A percentile compares a stretch with the other conserved stretches of the same genome.
Evolutionary conservation across 1,140 invertebrate species (phyloP).

Genomic region (Listronotus oregonensis): DNA sequence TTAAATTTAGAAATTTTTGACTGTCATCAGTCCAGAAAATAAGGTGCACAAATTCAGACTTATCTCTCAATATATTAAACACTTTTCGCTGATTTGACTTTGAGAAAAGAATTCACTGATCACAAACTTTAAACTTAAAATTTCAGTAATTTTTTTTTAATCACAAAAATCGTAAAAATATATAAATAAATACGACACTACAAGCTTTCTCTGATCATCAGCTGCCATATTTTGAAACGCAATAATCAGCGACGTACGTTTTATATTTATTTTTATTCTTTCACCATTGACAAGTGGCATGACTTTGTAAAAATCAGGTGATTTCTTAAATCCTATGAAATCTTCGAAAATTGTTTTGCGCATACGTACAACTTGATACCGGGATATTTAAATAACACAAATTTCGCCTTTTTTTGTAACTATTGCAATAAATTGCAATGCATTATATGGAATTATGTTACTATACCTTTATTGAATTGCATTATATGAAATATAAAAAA

Average conservation of each 20-base stretch:
- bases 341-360: too few relatives aligned
- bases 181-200: constrained; percentile 22
- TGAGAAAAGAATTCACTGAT: background rate
- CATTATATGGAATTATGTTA: too few relatives aligned
- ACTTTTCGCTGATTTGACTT: background rate
- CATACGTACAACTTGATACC: too few relatives aligned
- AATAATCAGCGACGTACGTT: constrained; percentile 10
- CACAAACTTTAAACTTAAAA: background rate
- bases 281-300: background rate
- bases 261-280: background rate
- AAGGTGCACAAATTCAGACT: constrained; percentile 9
- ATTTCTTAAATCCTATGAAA: background rate
- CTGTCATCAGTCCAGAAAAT: constrained; percentile 24
- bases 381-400: too few relatives aligned
- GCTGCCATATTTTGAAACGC: constrained; percentile 16
- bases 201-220: constrained; percentile 17
- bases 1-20: constrained; percentile 28
- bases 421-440: too few relatives aligned
- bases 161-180: background rate
- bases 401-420: too few relatives aligned
- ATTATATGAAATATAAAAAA: too few relatives aligned
- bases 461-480: too few relatives aligned
- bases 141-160: constrained; percentile 4
- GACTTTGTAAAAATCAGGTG: constrained; percentile 5
- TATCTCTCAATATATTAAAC: background rate